A percentile compares a stretch with the other conserved stretches of the same genome.
Conservation (phyloP, 2,888 invertebrate species). For the Cephonodes hylas region DNA sequence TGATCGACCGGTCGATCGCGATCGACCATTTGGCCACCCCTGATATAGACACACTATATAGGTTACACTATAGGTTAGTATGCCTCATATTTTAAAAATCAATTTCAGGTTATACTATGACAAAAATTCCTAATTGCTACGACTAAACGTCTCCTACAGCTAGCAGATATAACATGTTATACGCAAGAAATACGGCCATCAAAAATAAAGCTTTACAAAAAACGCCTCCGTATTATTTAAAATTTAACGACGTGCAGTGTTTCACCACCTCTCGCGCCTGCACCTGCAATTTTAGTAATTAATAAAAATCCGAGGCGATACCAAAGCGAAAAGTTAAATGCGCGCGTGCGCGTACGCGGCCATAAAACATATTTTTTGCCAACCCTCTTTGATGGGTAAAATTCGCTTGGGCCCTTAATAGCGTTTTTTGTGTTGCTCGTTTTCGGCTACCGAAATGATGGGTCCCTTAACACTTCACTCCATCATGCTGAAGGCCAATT, state of each 20-base stretch:
- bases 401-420: constrained; percentile 51
- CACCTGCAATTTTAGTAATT: constrained; percentile 24
- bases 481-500: constrained; percentile 51
- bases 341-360: constrained; percentile 31
- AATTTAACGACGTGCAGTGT: background rate
- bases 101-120: too few relatives aligned
- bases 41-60: too few relatives aligned
- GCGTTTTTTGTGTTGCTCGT: constrained; percentile 44
- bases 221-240: too few relatives aligned
- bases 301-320: constrained; percentile 19
- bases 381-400: constrained; percentile 33
- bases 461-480: constrained; percentile 56
- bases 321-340: constrained; percentile 34
- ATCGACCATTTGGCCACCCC: too few relatives aligned
- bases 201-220: too few relatives aligned
- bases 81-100: too few relatives aligned
- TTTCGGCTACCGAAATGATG: constrained; percentile 61
- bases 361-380: constrained; percentile 33
- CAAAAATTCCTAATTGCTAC: too few relatives aligned
- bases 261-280: background rate
- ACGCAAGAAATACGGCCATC: too few relatives aligned
- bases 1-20: too few relatives aligned
- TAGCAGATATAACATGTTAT: too few relatives aligned
- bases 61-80: too few relatives aligned
- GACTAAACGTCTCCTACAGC: too few relatives aligned